Conservation (phyloP, 2,888 invertebrate species). For the Octonoba sinensis region DNA sequence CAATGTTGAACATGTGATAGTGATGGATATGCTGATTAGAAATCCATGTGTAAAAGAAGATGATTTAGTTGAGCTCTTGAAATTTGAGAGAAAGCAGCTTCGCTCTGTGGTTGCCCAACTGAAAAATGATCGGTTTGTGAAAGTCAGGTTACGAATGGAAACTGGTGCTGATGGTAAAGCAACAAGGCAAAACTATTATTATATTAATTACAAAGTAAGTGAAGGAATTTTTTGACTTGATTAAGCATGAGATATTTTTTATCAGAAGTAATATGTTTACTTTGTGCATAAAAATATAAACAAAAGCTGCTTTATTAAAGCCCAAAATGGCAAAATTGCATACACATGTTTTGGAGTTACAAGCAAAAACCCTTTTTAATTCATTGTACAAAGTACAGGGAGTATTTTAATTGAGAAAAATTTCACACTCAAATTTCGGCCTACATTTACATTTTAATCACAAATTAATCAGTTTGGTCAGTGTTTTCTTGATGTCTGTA, state of each 20-base stretch:
- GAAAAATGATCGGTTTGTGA: slow-evolving; percentile 93
- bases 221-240: background rate
- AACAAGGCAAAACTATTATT: slow-evolving; percentile 96
- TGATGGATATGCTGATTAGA: slow-evolving; percentile 94
- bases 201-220: slow-evolving; percentile 89
- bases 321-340: too few relatives aligned
- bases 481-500: too few relatives aligned
- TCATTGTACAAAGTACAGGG: too few relatives aligned
- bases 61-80: slow-evolving; percentile 83
- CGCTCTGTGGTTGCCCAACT: slow-evolving; percentile 87
- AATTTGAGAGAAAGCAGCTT: slow-evolving; percentile 94
- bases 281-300: too few relatives aligned
- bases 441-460: too few relatives aligned
- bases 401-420: too few relatives aligned
- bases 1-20: slow-evolving; percentile 90
- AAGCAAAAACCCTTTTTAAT: too few relatives aligned
- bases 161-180: slow-evolving; percentile 94
- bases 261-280: background rate
- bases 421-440: too few relatives aligned
- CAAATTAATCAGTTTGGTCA: too few relatives aligned
- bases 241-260: background rate
- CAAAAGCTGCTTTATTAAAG: too few relatives aligned
- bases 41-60: slow-evolving; percentile 84
- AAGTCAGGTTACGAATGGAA: slow-evolving; percentile 93
- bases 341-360: too few relatives aligned